A percentile compares a stretch with the other conserved stretches of the same genome.
Evolutionary conservation across 2,797 vertebrate genomes (phyloP).

Genomic region (Chelon labrosus): DNA sequence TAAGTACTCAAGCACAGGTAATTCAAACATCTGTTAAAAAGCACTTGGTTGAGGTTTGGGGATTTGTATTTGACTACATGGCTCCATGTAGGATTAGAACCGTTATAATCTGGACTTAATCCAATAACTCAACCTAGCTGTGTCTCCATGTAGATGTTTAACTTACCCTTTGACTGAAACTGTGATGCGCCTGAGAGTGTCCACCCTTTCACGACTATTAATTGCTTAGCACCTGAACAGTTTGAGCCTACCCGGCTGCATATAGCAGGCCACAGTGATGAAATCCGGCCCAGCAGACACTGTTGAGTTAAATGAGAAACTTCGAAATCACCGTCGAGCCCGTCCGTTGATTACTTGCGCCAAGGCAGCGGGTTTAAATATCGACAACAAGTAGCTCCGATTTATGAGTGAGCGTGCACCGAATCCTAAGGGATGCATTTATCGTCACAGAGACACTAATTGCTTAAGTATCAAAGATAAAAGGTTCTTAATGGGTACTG

Average conservation of each 20-base stretch:
- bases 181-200: not conserved
- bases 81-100: constrained; percentile 7
- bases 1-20: constrained; percentile 15
- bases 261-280: not conserved
- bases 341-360: not conserved
- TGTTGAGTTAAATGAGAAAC: too few species aligned
- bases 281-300: constrained; percentile 23
- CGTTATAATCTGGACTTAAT: not conserved
- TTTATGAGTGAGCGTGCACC: constrained; percentile 52
- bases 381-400: constrained; percentile 39
- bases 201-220: constrained; percentile 14
- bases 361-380: constrained; percentile 57
- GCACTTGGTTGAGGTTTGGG: not conserved
- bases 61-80: not conserved
- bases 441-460: constrained; percentile 53
- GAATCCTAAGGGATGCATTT: constrained; percentile 59
- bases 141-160: not conserved
- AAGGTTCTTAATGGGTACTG: constrained; percentile 55
- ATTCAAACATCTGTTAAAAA: constrained; percentile 23
- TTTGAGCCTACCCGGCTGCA: constrained; percentile 1
- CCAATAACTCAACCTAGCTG: not conserved
- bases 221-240: constrained; percentile 16
- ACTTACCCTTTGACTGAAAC: constrained; percentile 1
- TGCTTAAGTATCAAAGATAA: constrained; percentile 58
- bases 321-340: too few species aligned